A percentile compares a stretch with the other conserved stretches of the same genome.
These are phyloP conservation scores for Vollenhovia emeryi DNA, from an alignment of 1,140 invertebrate species.

Conservation along the genomic window DNA sequence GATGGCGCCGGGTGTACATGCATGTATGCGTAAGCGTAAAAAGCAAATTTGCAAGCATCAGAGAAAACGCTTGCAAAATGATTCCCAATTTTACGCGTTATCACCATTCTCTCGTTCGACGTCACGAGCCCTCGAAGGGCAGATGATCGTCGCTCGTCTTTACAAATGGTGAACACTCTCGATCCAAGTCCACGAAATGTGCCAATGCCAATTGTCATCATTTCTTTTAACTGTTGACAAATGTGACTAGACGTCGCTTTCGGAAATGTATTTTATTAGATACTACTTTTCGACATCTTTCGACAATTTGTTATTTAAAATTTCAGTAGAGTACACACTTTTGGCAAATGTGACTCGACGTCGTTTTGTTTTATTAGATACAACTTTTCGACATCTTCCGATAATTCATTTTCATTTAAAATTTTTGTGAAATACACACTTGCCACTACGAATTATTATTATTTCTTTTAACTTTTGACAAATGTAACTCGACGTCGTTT, in stretches of 20 bases:
- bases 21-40: slow-evolving; percentile 13
- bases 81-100: slow-evolving; percentile 31
- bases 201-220: not conserved
- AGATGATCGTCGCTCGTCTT: not conserved
- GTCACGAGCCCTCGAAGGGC: not conserved
- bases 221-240: not conserved
- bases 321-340: too few relatives aligned
- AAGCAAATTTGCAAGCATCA: slow-evolving; percentile 35
- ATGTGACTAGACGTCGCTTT: not conserved
- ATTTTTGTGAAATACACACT: too few relatives aligned
- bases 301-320: too few relatives aligned
- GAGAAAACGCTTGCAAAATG: slow-evolving; percentile 30
- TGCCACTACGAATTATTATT: not conserved
- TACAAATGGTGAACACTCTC: not conserved
- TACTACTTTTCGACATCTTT: not conserved
- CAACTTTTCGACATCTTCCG: not conserved
- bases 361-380: not conserved
- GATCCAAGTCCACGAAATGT: not conserved
- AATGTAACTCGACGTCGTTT: not conserved
- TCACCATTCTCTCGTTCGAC: not conserved
- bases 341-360: not conserved
- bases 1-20: slow-evolving; percentile 23
- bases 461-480: not conserved
- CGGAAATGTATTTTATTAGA: not conserved
- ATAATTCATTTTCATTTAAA: not conserved